Evolutionary conservation across 2,888 invertebrate species (phyloP), one percentile per base, ranked within the genome.

Genomic region (Tillus elongatus): DNA sequence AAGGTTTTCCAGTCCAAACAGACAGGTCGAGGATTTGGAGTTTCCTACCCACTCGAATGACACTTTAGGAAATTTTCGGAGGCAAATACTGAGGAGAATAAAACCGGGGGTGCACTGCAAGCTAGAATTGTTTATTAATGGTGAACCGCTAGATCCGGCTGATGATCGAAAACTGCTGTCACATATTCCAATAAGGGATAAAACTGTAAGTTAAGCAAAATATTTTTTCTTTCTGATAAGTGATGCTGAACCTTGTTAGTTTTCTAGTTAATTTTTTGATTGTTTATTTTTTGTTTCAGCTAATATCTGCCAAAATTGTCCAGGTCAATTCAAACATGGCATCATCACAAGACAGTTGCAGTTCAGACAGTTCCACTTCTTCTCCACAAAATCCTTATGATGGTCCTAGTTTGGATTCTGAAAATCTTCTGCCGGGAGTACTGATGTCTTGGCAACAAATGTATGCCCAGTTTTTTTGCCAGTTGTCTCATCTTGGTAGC

Each of bases 41-140:
- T 69, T 96, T 41, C 83, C 80, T 60, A 90, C 93, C 30, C 96
- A 96, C 67, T 86, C 85, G 41, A 95, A 96, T 64, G 93, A 96
- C 61, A 93, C 93, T 2, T 71, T 96, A 50, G 85, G 86, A 36
- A 82, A 88, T 19, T 73, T 95, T 43, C 75, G 92, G 47, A 72
- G 88, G 39, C 79, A 80, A 52, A 77, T 90, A 54, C 71, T 86
- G 57, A 73, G 79, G 51, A 72, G 82, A 45, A 67, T 72, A 30
- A 74, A 72, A 49, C 69, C 73, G 1, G 76, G 74, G 32, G 73
- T 76, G 35, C 79, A 87, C 62, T 82, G 92, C 44, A 93, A 93
- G 68, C 74, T 92, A 52, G 93, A 96, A 63, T 71, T 96, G 49
- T 92, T 82, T 63, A 74, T 87, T 40, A 92, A 90, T 60, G 88